Conservation (phyloP, 2,797 vertebrate species). For the Melanogrammus aeglefinus region DNA sequence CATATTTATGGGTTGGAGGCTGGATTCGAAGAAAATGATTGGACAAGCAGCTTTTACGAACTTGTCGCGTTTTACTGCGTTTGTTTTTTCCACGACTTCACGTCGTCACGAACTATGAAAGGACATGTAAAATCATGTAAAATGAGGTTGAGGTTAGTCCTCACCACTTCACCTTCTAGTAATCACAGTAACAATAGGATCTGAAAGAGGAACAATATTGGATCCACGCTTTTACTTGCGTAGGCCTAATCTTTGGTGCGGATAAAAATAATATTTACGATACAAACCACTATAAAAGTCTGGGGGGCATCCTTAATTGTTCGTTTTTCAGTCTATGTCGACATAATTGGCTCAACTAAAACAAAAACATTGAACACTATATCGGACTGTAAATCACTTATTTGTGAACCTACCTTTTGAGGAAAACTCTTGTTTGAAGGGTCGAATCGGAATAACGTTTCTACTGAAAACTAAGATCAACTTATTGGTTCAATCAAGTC, state of each 20-base stretch:
- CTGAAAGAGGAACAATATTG: background rate
- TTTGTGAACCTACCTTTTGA: constrained; percentile 29
- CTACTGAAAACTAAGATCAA: background rate
- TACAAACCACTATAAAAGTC: background rate
- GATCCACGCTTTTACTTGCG: background rate
- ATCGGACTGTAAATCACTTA: background rate
- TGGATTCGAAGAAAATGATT: too few species aligned
- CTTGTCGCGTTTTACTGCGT: too few species aligned
- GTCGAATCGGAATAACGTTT: background rate
- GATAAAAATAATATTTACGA: background rate
- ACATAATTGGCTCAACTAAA: background rate
- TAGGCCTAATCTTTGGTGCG: background rate
- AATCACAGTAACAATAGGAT: background rate
- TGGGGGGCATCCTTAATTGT: background rate
- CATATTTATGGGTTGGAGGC: too few species aligned
- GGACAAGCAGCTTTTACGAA: too few species aligned
- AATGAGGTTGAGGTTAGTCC: background rate
- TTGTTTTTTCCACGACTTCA: too few species aligned
- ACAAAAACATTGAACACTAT: background rate
- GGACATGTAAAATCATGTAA: background rate
- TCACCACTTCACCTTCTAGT: background rate
- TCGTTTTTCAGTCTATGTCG: background rate
- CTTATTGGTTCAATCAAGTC: background rate
- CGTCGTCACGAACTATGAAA: too few species aligned
- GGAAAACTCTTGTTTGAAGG: background rate